Base-by-base conservation (phyloP, 2,797 vertebrate genomes). In the Danio albolineatus region DNA sequence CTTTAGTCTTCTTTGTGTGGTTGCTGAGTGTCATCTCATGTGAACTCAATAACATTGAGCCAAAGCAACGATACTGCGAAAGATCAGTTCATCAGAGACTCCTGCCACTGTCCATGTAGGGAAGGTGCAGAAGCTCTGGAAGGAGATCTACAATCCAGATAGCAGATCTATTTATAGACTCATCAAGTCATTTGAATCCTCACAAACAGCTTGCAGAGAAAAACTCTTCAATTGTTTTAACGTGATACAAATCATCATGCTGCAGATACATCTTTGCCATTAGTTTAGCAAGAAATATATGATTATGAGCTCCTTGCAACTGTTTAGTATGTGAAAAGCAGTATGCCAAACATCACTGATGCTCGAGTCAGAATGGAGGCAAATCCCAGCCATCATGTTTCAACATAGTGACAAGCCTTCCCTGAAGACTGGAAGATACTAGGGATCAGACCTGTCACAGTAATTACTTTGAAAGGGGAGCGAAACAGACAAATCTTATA, bases 161-260 rank as follows among this genome's bases (percentile, higher is more conserved):
- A 62, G 66, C 57, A 28, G 14, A 49, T 62, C 67, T 78, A 78
- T 78, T 71, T 62, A 71, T 78, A 78, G 66, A 78, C 38, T 78
- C 66, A 78, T 78, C 76, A 54, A 78, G 76, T 36, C 76, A 78
- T 71, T 61, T 53, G 66, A 71, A 78, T 71, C 76, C 46, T 62
- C 38, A 61, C 46, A 78, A 53, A 69, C 65, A 62, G 57, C 56
- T 53, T 44, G 66, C 46, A 5, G 46, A 54, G 66, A 78, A 59
- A 51, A 43, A 78, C 78, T 78, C 76, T 54, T 78, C 44, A 61
- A 69, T 78, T 78, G 54, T 70, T 70, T 61, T 54, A 73, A 48
- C 19, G n/a, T 17, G 54, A n/a, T 7, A 41, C n/a, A 56, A 16
- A 56, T 54, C 9, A 41, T n/a, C 65, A 14, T 51, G 9, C 38